These are phyloP conservation scores for Ataeniobius toweri DNA, from an alignment of 2,797 vertebrate genomes.

Conservation along the genomic window DNA sequence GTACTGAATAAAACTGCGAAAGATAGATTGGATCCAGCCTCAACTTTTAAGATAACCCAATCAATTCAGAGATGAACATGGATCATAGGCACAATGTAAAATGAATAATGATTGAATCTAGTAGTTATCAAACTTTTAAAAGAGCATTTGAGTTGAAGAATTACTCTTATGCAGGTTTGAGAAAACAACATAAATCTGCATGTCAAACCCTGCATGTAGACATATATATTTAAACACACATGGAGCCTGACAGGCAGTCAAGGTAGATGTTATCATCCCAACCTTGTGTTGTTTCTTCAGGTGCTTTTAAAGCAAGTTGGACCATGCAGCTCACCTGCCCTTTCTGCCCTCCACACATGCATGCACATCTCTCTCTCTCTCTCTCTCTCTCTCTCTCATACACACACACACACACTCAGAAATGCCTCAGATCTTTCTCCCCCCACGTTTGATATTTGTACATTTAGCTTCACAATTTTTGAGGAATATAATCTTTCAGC, in stretches of 20 bases:
- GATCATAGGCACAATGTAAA: background rate
- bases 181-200: slow-evolving; percentile 26
- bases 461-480: slow-evolving; percentile 59
- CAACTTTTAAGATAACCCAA: background rate
- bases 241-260: slow-evolving; percentile 47
- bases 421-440: slow-evolving; percentile 7
- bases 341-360: slow-evolving; percentile 45
- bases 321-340: slow-evolving; percentile 71
- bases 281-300: slow-evolving; percentile 78
- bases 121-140: background rate
- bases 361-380: slow-evolving; percentile 13
- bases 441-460: slow-evolving; percentile 68
- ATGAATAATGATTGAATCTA: background rate
- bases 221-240: slow-evolving; percentile 18
- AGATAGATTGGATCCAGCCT: background rate
- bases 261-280: slow-evolving; percentile 75
- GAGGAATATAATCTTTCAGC: slow-evolving; percentile 38
- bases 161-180: slow-evolving; percentile 15
- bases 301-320: slow-evolving; percentile 75
- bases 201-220: slow-evolving; percentile 25
- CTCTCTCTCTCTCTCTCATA: slow-evolving; percentile 23
- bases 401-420: slow-evolving; percentile 21
- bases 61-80: background rate
- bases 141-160: slow-evolving; percentile 5
- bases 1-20: background rate